These are phyloP conservation scores for Hesperia comma DNA, from an alignment of 2,888 invertebrate species.

Conservation along the genomic window DNA sequence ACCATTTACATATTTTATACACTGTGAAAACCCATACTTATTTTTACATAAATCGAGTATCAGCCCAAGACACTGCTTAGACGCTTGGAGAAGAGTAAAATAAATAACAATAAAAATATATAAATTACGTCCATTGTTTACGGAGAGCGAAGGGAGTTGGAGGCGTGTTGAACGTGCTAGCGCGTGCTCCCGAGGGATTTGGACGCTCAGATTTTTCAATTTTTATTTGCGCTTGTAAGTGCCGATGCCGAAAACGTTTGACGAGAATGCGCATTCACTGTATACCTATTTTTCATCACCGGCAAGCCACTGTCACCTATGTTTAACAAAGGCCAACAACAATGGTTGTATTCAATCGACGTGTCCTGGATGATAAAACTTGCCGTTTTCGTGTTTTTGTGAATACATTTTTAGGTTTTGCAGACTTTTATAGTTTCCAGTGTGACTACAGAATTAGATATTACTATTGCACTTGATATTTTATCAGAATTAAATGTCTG, in stretches of 20 bases:
- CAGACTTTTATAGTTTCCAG: not conserved
- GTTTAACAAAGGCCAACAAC: slow-evolving; percentile 35
- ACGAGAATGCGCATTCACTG: slow-evolving; percentile 44
- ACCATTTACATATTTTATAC: too few relatives aligned
- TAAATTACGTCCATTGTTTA: slow-evolving; percentile 55
- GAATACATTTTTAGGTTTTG: slow-evolving; percentile 8
- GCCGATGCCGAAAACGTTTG: slow-evolving; percentile 57
- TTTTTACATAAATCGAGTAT: too few relatives aligned
- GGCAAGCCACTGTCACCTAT: slow-evolving; percentile 45
- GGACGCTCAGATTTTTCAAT: slow-evolving; percentile 74
- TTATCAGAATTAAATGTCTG: too few relatives aligned
- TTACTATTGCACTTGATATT: too few relatives aligned
- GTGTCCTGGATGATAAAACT: slow-evolving; percentile 8
- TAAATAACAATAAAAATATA: slow-evolving; percentile 29
- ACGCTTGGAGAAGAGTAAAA: not conserved
- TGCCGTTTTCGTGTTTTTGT: slow-evolving; percentile 14
- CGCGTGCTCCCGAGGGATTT: slow-evolving; percentile 69
- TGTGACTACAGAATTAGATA: not conserved
- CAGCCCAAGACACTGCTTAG: too few relatives aligned
- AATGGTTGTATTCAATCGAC: not conserved
- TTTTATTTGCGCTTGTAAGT: slow-evolving; percentile 80
- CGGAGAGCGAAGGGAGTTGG: slow-evolving; percentile 59
- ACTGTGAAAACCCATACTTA: too few relatives aligned
- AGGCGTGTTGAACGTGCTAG: slow-evolving; percentile 69
- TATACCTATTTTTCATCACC: slow-evolving; percentile 44